A percentile compares a stretch with the other conserved stretches of the same genome.
Conservation (phyloP, 2,797 vertebrate genomes). For the Microctenopoma stevenorrisi region DNA sequence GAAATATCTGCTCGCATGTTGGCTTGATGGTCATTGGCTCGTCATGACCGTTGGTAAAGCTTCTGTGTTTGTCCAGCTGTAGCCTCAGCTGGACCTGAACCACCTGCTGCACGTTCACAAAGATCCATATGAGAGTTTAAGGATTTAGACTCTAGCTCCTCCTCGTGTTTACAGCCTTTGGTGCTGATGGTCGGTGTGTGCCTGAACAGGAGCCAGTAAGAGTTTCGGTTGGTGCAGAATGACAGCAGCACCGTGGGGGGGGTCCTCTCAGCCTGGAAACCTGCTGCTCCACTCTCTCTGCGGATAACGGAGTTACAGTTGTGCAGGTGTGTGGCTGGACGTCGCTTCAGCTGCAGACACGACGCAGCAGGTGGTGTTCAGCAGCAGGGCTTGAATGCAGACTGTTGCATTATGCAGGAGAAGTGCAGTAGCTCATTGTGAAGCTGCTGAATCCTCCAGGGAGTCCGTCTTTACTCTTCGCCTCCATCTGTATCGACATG, state of each 20-base stretch:
- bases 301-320: slow-evolving; percentile 50
- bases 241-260: not conserved
- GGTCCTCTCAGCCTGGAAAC: not conserved
- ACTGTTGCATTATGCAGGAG: not conserved
- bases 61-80: no score
- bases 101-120: no score
- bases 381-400: not conserved
- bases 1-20: no score
- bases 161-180: no score
- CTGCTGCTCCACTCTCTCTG: slow-evolving; percentile 23
- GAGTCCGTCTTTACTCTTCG: not conserved
- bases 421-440: not conserved
- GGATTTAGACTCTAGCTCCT: no score
- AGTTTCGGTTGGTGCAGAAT: not conserved
- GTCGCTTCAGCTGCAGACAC: not conserved
- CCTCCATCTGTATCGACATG: not conserved
- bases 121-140: no score
- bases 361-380: slow-evolving; percentile 32
- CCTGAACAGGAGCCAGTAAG: no score
- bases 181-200: no score
- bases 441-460: slow-evolving; percentile 1
- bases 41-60: no score
- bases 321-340: slow-evolving; percentile 19
- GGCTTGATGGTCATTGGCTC: no score
- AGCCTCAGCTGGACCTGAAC: no score